A percentile compares a stretch with the other conserved stretches of the same genome.
Evolutionary conservation across 2,113 vertebrate genomes (phyloP).

Genomic region (Halcyon malimbica): DNA sequence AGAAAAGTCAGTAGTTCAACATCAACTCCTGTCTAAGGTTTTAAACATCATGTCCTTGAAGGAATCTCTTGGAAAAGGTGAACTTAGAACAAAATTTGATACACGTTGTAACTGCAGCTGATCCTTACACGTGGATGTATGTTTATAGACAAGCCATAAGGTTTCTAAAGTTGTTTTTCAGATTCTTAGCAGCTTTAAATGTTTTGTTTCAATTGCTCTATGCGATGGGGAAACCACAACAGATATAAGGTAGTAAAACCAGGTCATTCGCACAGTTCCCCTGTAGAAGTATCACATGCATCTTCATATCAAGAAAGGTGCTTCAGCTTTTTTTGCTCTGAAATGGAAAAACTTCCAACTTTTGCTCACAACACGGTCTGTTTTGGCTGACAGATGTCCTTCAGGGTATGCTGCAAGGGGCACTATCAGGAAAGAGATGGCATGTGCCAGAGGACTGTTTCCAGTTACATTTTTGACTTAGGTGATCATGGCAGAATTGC

Average conservation of each 20-base stretch:
- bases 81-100: neutral
- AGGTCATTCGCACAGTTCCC: neutral
- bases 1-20: neutral
- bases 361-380: rapidly evolving
- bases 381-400: neutral
- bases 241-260: neutral
- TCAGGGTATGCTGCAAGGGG: neutral
- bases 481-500: neutral
- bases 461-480: neutral
- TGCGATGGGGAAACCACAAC: neutral
- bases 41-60: neutral
- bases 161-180: constrained; percentile 13
- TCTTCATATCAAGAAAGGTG: neutral
- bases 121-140: neutral
- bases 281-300: neutral
- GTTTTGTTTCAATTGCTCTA: neutral
- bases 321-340: neutral
- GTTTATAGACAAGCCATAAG: neutral
- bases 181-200: neutral
- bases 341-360: neutral
- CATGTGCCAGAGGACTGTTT: neutral
- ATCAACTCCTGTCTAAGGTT: neutral
- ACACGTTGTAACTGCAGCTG: neutral
- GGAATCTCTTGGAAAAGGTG: neutral
- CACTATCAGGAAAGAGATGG: neutral